Conservation (phyloP, 2,113 vertebrate genomes). For the Pseudopodoces humilis region DNA sequence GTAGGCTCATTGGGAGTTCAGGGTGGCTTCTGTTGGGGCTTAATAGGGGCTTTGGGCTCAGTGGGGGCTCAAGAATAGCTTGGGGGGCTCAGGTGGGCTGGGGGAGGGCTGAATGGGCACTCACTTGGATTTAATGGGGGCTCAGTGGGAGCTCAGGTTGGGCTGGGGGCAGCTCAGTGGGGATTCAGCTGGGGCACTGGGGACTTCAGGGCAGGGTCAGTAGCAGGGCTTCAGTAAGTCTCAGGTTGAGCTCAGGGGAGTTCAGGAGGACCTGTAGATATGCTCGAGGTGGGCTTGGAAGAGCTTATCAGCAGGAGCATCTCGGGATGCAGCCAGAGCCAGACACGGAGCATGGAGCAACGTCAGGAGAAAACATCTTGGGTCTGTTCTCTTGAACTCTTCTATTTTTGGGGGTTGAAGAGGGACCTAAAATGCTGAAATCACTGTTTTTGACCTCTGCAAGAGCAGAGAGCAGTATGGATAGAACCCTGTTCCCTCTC, state of each 20-base stretch:
- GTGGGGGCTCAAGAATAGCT: not conserved
- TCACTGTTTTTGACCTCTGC: not conserved
- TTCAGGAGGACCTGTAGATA: not conserved
- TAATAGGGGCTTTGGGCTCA: not conserved
- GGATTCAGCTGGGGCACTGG: not conserved
- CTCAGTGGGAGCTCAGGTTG: not conserved
- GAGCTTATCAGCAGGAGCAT: not conserved
- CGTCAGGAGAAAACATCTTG: not conserved
- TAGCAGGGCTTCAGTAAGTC: not conserved
- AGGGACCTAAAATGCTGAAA: not conserved
- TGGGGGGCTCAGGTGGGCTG: not conserved
- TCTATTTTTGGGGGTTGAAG: not conserved
- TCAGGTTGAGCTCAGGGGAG: not conserved
- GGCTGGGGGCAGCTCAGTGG: not conserved
- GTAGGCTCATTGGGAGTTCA: not conserved
- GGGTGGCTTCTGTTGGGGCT: not conserved
- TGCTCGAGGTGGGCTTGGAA: not conserved
- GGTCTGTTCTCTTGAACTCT: not conserved
- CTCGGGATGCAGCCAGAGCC: not conserved
- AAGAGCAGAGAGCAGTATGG: not conserved
- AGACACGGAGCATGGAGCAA: not conserved
- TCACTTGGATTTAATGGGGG: not conserved
- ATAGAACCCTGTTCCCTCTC: not conserved
- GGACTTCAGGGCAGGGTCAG: not conserved
- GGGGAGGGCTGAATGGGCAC: not conserved